Percentiles rank a stretch among this genome's conserved stretches.
Evolutionary conservation across 1,140 invertebrate genomes (phyloP).

Genomic region (Halesus radiatus): DNA sequence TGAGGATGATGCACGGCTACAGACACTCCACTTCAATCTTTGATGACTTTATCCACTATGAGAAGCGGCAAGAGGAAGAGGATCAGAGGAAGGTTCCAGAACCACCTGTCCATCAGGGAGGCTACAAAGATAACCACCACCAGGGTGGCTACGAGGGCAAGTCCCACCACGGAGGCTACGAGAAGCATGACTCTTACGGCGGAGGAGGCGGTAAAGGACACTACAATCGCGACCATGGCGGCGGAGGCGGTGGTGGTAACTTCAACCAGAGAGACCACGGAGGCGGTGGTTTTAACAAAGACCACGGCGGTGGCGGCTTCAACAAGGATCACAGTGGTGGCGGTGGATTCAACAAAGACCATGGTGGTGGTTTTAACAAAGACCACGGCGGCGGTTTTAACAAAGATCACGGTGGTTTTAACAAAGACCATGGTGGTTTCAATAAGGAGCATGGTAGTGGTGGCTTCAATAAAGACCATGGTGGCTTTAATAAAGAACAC

Average conservation of each 20-base stretch:
- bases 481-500: constrained; percentile 53
- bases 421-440: constrained; percentile 49
- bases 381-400: constrained; percentile 42
- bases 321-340: constrained; percentile 57
- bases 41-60: constrained; percentile 98
- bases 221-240: constrained; percentile 48
- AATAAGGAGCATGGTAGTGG: constrained; percentile 56
- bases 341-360: constrained; percentile 56
- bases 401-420: constrained; percentile 52
- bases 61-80: constrained; percentile 96
- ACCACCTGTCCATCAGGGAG: constrained; percentile 60
- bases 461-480: constrained; percentile 21
- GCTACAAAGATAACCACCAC: constrained; percentile 46
- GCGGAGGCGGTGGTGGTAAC: no score
- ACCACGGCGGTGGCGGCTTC: constrained; percentile 42
- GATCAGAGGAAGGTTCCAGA: constrained; percentile 78
- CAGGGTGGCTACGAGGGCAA: constrained; percentile 42
- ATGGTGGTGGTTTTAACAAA: constrained; percentile 26
- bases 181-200: constrained; percentile 52
- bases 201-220: constrained; percentile 51
- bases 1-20: constrained; percentile 91
- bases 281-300: constrained; percentile 55
- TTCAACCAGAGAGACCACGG: constrained; percentile 46
- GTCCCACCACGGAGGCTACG: constrained; percentile 43
- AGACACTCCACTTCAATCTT: constrained; percentile 96